Evolutionary conservation across 2,888 invertebrate genomes (phyloP).

Genomic region (Caenorhabditis sp.): DNA sequence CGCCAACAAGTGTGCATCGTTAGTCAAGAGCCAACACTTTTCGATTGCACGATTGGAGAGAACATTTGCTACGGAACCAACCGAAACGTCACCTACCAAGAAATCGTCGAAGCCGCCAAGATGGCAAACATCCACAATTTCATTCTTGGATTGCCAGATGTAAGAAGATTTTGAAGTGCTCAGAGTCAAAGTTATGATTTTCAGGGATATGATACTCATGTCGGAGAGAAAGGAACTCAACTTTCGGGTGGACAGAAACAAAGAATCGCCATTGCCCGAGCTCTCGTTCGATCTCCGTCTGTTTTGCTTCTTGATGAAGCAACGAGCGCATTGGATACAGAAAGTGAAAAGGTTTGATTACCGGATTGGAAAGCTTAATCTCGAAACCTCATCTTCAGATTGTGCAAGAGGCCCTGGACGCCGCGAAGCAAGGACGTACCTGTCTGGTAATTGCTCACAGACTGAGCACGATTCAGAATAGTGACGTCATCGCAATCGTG

Average conservation of each 20-base stretch:
- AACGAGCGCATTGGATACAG: conserved; percentile 76
- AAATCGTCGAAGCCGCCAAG: conserved; percentile 83
- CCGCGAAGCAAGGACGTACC: conserved; percentile 87
- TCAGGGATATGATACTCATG: conserved; percentile 83
- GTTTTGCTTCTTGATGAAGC: conserved; percentile 76
- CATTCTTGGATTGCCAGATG: conserved; percentile 84
- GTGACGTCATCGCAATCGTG: conserved; percentile 76
- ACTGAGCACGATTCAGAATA: conserved; percentile 80
- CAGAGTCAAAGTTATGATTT: background rate
- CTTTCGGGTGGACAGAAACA: conserved; percentile 85
- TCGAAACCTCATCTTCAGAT: conserved; percentile 40
- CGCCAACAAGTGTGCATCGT: conserved; percentile 86
- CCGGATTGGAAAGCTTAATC: background rate
- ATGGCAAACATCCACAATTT: conserved; percentile 85
- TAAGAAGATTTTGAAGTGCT: conserved; percentile 11
- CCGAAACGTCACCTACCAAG: conserved; percentile 78
- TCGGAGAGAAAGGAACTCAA: conserved; percentile 84
- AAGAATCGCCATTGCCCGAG: conserved; percentile 82
- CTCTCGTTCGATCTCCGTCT: conserved; percentile 72
- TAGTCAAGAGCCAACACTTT: conserved; percentile 75
- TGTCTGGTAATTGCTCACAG: conserved; percentile 82
- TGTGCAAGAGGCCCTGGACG: conserved; percentile 92
- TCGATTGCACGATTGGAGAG: conserved; percentile 84
- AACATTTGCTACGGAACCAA: conserved; percentile 92
- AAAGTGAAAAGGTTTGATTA: conserved; percentile 71